Evolutionary conservation across 2,797 vertebrate species (phyloP), one percentile per base, ranked within the genome.

Genomic region (Tapera naevia): DNA sequence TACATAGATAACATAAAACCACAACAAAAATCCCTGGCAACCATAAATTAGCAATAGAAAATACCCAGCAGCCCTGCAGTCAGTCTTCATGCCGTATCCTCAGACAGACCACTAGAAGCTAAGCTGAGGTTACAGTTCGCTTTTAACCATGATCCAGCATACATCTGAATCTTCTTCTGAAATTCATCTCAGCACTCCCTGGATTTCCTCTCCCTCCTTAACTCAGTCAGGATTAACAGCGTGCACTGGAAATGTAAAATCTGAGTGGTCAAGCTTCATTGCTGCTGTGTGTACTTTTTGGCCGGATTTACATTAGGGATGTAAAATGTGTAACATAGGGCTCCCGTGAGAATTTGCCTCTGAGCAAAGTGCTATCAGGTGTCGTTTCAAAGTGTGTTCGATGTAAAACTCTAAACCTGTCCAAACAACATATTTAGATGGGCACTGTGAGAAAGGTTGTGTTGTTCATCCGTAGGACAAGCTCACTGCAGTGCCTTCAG

Each of bases 11-110:
- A 48, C 37, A 28, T 15, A 51, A 95, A 32, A 61, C 83, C 64
- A 78, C 56, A 85, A 91, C 58, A 86, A 97, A 97, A 97, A 94
- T 93, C 82, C 57, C 60, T 51, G 61, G 46, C 83, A 97, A 98
- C 96, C 96, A 97, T 96, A 98, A 97, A 98, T 98, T 98, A 98
- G 93, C 91, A 95, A 88, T 87, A 96, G 97, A 96, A 98, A 95
- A 67, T 35, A 53, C 45, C 45, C 6, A 3, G 46, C 48, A 67
- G 50, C 28, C 22, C 50, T 28, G 7, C 7, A 48, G 19, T n/a
- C 97, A 96, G 97, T 97, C 94, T 83, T 97, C 83, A 66, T 95
- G 94, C 96, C 96, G 96, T 85, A 97, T 97, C 96, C 97, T 98
- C 97, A 97, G 95, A 93, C 95, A 82, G 71, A 72, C 32, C 69